A percentile compares a stretch with the other conserved stretches of the same genome.
Evolutionary conservation across 2,113 vertebrate species (phyloP).

Genomic region (Ivindomyrus marchei): DNA sequence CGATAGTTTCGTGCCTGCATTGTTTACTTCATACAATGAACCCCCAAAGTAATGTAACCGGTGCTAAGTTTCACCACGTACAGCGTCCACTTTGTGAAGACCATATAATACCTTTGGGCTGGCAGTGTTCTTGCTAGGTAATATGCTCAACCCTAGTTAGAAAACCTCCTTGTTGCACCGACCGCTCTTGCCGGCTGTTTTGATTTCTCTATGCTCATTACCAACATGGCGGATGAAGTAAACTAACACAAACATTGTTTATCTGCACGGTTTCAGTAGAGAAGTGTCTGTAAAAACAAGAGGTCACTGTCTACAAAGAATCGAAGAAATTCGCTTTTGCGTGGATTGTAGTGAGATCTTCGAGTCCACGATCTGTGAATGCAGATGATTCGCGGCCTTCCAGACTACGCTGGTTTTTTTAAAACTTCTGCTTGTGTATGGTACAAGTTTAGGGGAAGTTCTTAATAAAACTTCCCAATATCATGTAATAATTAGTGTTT

Average conservation of each 20-base stretch:
- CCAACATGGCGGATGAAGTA: slow-evolving; percentile 4
- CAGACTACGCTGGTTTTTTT: background rate
- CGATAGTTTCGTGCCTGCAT: background rate
- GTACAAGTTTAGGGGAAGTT: background rate
- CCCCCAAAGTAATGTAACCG: background rate
- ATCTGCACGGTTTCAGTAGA: background rate
- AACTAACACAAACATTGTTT: background rate
- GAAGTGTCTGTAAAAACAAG: background rate
- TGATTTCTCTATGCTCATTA: background rate
- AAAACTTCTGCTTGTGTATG: background rate
- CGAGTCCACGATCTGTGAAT: background rate
- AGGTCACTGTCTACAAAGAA: background rate
- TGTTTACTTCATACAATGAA: slow-evolving; percentile 2
- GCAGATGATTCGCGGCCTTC: background rate
- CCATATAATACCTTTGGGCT: background rate
- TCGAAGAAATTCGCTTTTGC: background rate
- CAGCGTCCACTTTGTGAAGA: background rate
- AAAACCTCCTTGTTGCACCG: background rate
- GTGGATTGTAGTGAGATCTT: background rate
- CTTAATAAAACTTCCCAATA: background rate
- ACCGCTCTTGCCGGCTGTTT: background rate
- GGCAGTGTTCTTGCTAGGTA: background rate
- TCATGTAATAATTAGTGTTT: background rate
- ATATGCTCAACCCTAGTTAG: background rate
- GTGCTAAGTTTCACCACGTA: background rate